These are phyloP conservation scores for Pterobdella sp. DNA, from an alignment of 2,888 invertebrate genomes.

Conservation along the genomic window DNA sequence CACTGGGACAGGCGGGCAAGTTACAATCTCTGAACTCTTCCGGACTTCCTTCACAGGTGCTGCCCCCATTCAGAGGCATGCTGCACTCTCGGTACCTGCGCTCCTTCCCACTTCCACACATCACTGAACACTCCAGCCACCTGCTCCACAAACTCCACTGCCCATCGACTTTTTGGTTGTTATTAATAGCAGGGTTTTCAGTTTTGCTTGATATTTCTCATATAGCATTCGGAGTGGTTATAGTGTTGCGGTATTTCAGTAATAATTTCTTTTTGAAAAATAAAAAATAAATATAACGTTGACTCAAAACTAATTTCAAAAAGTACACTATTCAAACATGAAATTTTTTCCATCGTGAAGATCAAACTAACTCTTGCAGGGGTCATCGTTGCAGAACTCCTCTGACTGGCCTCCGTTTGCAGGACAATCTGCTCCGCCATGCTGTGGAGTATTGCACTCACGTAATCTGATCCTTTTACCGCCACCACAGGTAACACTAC, in stretches of 20 bases:
- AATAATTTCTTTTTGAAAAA: not conserved
- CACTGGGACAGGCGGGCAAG: slow-evolving; percentile 18
- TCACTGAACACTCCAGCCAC: slow-evolving; percentile 42
- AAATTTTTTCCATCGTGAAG: not conserved
- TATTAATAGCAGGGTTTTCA: too few species aligned
- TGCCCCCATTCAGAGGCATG: slow-evolving; percentile 40
- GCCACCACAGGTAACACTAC: slow-evolving; percentile 44
- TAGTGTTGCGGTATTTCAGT: too few species aligned
- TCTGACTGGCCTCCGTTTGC: slow-evolving; percentile 34
- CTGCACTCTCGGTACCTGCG: slow-evolving; percentile 41
- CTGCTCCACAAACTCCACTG: slow-evolving; percentile 41
- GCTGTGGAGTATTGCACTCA: slow-evolving; percentile 42
- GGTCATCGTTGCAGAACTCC: slow-evolving; percentile 35
- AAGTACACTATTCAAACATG: too few species aligned
- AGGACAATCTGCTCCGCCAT: slow-evolving; percentile 43
- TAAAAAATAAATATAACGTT: not conserved
- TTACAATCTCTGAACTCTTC: slow-evolving; percentile 27
- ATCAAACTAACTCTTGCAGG: slow-evolving; percentile 34
- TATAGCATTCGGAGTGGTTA: too few species aligned
- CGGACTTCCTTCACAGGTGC: slow-evolving; percentile 31
- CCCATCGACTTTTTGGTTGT: slow-evolving; percentile 37
- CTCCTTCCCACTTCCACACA: slow-evolving; percentile 43
- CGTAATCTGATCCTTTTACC: slow-evolving; percentile 42
- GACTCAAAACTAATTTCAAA: too few species aligned
- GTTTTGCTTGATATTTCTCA: too few species aligned